Conservation (phyloP, 1,140 invertebrate genomes). For the Lucilia cuprina region DNA sequence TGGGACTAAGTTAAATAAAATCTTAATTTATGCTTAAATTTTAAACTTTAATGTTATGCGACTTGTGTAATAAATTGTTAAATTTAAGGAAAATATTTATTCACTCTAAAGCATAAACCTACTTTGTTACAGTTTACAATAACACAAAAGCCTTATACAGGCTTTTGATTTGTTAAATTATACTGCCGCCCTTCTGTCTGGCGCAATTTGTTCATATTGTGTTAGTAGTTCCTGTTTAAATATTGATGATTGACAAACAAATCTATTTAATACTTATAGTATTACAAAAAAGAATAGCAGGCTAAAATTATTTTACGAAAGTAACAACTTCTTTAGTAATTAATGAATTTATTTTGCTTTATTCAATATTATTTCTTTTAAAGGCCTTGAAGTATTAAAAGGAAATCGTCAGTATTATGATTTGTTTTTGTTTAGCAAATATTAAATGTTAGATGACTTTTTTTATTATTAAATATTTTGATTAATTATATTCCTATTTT, state of each 20-base stretch:
- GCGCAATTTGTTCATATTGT: not conserved
- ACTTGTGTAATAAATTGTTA: no score
- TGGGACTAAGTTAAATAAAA: not conserved
- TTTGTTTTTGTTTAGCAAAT: conserved; percentile 3
- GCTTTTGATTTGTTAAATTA: no score
- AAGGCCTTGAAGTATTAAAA: not conserved
- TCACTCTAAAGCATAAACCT: no score
- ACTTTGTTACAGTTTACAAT: not conserved
- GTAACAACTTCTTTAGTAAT: not conserved
- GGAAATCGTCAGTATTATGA: not conserved
- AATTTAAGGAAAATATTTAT: no score
- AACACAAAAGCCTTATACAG: no score
- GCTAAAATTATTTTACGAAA: not conserved
- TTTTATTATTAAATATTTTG: conserved; percentile 4
- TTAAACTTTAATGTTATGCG: not conserved
- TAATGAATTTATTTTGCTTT: not conserved
- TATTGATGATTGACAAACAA: not conserved
- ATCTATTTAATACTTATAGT: not conserved
- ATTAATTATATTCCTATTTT: not conserved
- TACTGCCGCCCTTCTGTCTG: no score
- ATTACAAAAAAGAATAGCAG: not conserved
- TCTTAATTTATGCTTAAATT: not conserved
- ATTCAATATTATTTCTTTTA: no score
- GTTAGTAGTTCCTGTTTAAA: not conserved
- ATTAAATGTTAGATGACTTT: not conserved